Evolutionary conservation across 2,113 vertebrate genomes (phyloP).

Genomic region (Alosa alosa): DNA sequence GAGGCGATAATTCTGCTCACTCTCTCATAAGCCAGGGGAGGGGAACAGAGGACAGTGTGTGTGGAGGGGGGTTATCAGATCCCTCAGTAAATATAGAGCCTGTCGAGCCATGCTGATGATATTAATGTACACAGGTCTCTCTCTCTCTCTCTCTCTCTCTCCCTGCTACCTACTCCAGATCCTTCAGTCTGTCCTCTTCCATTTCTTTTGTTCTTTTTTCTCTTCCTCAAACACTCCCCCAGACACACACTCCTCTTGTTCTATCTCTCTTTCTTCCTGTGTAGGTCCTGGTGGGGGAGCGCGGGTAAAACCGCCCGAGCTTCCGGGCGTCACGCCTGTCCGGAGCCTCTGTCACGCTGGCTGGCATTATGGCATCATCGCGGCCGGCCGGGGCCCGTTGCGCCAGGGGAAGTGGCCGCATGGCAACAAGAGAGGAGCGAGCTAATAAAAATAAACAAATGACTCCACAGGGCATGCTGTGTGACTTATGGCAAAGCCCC

Average conservation of each 20-base stretch:
- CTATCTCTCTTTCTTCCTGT: conserved; percentile 42
- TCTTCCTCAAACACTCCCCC: conserved; percentile 1
- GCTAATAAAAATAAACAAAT: conserved; percentile 17
- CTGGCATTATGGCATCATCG: conserved; percentile 64
- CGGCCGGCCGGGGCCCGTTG: background rate
- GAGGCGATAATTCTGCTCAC: conserved; percentile 19
- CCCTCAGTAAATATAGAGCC: background rate
- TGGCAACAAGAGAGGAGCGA: background rate
- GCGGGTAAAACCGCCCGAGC: conserved; percentile 60
- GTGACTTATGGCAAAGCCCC: conserved; percentile 10
- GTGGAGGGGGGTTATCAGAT: background rate
- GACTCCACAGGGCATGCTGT: conserved; percentile 12
- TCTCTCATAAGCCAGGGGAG: conserved; percentile 27
- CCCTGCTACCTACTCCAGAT: no score
- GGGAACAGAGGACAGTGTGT: background rate
- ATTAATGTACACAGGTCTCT: background rate
- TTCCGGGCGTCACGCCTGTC: conserved; percentile 61
- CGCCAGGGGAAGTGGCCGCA: background rate
- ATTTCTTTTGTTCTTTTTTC: conserved; percentile 43
- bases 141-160: background rate
- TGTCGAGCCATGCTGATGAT: background rate
- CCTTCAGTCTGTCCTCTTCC: background rate
- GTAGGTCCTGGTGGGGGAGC: conserved; percentile 48
- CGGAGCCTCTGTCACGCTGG: conserved; percentile 57
- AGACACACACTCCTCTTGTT: background rate